Conservation (phyloP, 2,113 vertebrate species). For the Condylura cristata region DNA sequence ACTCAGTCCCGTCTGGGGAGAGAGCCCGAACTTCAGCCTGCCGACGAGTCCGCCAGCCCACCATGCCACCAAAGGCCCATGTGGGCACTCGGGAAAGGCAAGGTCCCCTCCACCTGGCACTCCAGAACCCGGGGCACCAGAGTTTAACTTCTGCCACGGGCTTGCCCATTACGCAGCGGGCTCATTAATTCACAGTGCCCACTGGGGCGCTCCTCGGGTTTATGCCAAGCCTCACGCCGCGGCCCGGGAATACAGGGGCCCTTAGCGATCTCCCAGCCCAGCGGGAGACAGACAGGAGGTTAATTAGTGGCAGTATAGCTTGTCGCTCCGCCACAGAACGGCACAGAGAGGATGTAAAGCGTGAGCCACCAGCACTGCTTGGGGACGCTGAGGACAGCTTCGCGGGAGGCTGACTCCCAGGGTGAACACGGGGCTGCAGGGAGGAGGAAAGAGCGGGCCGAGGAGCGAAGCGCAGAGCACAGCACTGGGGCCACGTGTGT, state of each 20-base stretch:
- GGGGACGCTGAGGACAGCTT: not conserved
- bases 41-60: not conserved
- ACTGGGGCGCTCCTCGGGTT: not conserved
- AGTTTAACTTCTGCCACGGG: not conserved
- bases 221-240: not conserved
- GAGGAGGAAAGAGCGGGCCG: not conserved
- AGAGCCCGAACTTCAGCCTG: conserved; percentile 55
- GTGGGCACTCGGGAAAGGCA: not conserved
- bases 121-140: not conserved
- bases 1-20: conserved; percentile 94
- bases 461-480: not conserved
- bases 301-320: not conserved
- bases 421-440: not conserved
- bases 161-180: not conserved
- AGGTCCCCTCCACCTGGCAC: not conserved
- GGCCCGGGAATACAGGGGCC: conserved; percentile 20
- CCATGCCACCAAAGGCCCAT: not conserved
- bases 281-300: not conserved
- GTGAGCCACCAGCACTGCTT: not conserved
- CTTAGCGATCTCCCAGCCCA: not conserved
- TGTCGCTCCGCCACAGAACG: not conserved
- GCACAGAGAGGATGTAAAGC: not conserved
- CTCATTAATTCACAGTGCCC: not conserved
- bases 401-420: not conserved
- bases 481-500: not conserved